Base-by-base conservation (phyloP, 2,888 invertebrate genomes). In the Julus scanicus region DNA sequence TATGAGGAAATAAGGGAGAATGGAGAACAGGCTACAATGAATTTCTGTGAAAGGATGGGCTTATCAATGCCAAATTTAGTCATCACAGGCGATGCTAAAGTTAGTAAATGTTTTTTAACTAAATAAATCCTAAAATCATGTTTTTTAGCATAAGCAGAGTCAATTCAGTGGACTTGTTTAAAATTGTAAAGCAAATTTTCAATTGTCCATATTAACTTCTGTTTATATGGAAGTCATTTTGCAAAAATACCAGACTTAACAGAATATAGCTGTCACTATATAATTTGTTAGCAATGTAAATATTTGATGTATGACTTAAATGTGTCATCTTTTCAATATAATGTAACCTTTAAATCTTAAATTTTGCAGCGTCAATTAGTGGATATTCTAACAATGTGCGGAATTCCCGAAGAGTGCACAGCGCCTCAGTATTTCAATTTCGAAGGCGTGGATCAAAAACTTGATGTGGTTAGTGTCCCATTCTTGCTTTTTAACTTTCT, bases 21-120 rank as follows among this genome's bases (percentile, higher is more conserved):
- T 63, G 94, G 94, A 15, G 94, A 94, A 89, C 91, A 92, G 86
- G 95, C 95, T 0, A 98, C 98, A 92, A 92, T 94, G 84, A 92
- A 94, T 48, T 99, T 98, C 93, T 99, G 99, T 92, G 98, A 98
- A 89, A 95, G 95, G 92, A 98, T 98, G 91, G 96, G 97, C 37
- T 93, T 99, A 5, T 98, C 97, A 90, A 93, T 96, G 92, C 96
- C 98, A 0, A 98, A 98, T 0, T 94, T 99, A 91, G 94, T 97
- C 17, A 96, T 98, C 90, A 98, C 98, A 0, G 95, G 95, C 92
- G 99, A 99, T 92, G 98, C 99, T 2, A 97, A 97, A 92, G 93
- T 93, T 20, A 71, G 71, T 57, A 57, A 53, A 44, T 15, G 11
- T 17, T 9, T 83, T 39, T 8, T 83, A 15, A 2, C n/a, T 29